Conservation (phyloP, 2,113 vertebrate genomes). For the Vulpes ferrilata region DNA sequence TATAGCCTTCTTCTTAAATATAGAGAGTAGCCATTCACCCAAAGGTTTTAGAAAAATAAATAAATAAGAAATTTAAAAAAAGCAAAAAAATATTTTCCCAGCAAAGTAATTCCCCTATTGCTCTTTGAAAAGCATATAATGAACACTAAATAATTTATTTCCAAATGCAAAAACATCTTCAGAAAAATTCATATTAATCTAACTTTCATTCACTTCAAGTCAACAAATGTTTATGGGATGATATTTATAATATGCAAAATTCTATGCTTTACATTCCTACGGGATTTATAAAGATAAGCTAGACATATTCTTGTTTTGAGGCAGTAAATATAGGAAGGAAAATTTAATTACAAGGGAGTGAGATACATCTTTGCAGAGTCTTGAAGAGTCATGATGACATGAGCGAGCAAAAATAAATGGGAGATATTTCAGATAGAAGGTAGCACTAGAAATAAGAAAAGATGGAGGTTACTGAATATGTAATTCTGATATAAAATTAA, state of each 20-base stretch:
- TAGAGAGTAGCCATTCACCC: not conserved
- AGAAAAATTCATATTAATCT: slow-evolving; percentile 23
- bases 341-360: not conserved
- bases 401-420: not conserved
- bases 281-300: not conserved
- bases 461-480: not conserved
- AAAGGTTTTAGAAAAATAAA: not conserved
- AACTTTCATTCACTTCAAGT: slow-evolving; percentile 28
- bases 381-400: not conserved
- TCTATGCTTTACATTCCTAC: not conserved
- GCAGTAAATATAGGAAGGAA: not conserved
- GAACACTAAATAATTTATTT: slow-evolving; percentile 9
- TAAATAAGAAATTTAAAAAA: not conserved
- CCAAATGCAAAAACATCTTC: not conserved
- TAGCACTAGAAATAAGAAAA: not conserved
- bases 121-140: slow-evolving; percentile 9
- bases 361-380: not conserved
- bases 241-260: not conserved
- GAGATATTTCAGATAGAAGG: not conserved
- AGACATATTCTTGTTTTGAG: not conserved
- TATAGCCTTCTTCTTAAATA: not conserved
- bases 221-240: not conserved
- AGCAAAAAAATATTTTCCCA: not conserved
- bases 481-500: not conserved
- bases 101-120: not conserved